A percentile compares a stretch with the other conserved stretches of the same genome.
phyloP scores from a whole-genome alignment of 2,113 vertebrate genomes.

The Vidua chalybeata region DNA sequence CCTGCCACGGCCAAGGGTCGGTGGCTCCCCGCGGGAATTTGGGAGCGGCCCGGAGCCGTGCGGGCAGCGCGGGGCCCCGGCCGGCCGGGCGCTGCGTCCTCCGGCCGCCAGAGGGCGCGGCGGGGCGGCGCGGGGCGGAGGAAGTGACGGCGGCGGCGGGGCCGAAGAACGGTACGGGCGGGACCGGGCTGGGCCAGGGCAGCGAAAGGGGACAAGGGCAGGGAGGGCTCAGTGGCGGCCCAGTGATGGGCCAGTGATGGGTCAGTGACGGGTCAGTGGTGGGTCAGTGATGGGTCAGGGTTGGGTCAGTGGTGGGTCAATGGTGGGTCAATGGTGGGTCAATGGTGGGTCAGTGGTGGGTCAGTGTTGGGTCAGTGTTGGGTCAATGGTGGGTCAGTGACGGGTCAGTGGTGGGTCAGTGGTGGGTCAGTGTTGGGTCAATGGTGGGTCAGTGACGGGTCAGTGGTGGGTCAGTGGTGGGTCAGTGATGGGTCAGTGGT shows the following conservation, averaged over 20 bases:
- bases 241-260: background rate
- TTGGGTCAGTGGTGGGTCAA: no score
- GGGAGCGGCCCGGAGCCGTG: background rate
- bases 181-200: background rate
- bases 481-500: background rate
- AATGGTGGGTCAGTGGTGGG: no score
- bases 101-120: background rate
- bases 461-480: background rate
- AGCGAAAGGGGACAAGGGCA: background rate
- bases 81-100: background rate
- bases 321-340: no score
- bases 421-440: no score
- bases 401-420: background rate
- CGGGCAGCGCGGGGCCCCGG: background rate
- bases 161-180: background rate
- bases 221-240: background rate
- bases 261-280: background rate
- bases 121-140: background rate
- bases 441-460: background rate
- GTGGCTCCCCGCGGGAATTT: accelerated
- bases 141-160: background rate
- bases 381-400: background rate
- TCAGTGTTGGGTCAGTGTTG: no score
- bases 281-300: no score
- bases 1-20: background rate